Conservation (phyloP, 2,888 invertebrate genomes). For the Lordiphosa fenestrarum region DNA sequence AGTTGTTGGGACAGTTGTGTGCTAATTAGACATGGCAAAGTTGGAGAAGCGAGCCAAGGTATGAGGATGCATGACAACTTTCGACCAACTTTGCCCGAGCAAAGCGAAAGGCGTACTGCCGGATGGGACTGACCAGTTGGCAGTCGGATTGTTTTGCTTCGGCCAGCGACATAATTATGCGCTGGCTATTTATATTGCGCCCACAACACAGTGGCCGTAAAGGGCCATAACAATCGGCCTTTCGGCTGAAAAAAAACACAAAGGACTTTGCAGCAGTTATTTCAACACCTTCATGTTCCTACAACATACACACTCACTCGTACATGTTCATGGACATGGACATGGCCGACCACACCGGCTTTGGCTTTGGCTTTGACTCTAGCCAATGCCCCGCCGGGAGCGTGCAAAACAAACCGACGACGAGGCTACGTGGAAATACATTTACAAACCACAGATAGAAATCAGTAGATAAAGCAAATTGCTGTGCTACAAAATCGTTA, state of each 20-base stretch:
- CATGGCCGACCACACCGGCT: slow-evolving; percentile 45
- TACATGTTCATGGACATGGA: slow-evolving; percentile 3
- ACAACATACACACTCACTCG: slow-evolving; percentile 33
- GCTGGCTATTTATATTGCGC: slow-evolving; percentile 65
- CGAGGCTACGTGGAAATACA: slow-evolving; percentile 49
- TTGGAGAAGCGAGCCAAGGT: slow-evolving; percentile 23
- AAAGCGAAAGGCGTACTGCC: slow-evolving; percentile 21
- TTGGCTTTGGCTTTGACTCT: slow-evolving; percentile 26
- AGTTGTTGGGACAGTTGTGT: slow-evolving; percentile 42
- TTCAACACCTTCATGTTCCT: slow-evolving; percentile 66
- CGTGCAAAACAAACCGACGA: slow-evolving; percentile 67
- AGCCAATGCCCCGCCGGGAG: slow-evolving; percentile 15
- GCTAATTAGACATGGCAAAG: slow-evolving; percentile 63
- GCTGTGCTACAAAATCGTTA: slow-evolving; percentile 74
- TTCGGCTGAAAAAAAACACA: slow-evolving; percentile 20
- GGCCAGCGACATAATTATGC: slow-evolving; percentile 69
- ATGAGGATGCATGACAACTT: slow-evolving; percentile 8
- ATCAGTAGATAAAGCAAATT: slow-evolving; percentile 72
- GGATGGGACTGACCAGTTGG: slow-evolving; percentile 9
- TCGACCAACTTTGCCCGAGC: slow-evolving; percentile 21
- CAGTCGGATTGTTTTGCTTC: slow-evolving; percentile 9
- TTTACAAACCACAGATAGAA: slow-evolving; percentile 67
- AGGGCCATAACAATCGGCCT: slow-evolving; percentile 57
- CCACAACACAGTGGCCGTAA: slow-evolving; percentile 59
- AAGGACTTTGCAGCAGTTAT: slow-evolving; percentile 57